Evolutionary conservation across 2,797 vertebrate species (phyloP), one percentile per base, ranked within the genome.

Genomic region (Rhynchonycteris naso): DNA sequence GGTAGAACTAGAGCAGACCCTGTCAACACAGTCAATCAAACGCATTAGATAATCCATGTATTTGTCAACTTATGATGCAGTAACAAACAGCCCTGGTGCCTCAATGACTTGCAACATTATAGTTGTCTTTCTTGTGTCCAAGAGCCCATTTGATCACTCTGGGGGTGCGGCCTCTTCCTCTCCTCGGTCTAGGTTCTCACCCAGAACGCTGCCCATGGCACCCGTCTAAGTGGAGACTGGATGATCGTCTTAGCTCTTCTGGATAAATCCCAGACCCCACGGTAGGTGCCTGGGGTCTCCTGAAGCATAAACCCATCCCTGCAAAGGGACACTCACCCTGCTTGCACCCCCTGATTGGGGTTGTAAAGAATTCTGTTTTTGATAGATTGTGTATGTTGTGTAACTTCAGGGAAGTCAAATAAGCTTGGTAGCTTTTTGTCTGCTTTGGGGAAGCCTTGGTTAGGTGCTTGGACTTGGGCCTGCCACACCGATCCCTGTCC

Each of bases 401-500:
- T 35, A 63, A 52, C n/a, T 56, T 35, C 35, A 54, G 50, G 4
- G 16, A 68, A 54, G 43, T 38, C 79, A 26, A 24, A 13, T 35
- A 54, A 35, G n/a, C 33, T n/a, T 56, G n/a, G 16, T 28, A 24
- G 30, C 47, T n/a, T 26, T 66, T 16, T 26, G n/a, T 66, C 30
- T 68, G 22, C 81, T 33, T 5, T 33, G 47, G 61, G n/a, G 21
- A 66, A 24, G 21, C 16, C 7, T 1, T 11, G 28, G 28, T 21
- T 66, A 22, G 16, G 43, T 69, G 43, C 14, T 14, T 3, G 12
- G 18, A 35, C 11, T 33, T 30, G 10, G 66, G 30, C 11, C 19
- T 1, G 11, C 18, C 1, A 43, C 5, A 1, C 30, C 0, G 3
- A 52, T 1, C 19, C 56, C 19, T 15, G 0, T 5, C 35, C 52